These are phyloP conservation scores for Metallyticus violacea DNA, from an alignment of 2,888 invertebrate genomes.

Conservation along the genomic window DNA sequence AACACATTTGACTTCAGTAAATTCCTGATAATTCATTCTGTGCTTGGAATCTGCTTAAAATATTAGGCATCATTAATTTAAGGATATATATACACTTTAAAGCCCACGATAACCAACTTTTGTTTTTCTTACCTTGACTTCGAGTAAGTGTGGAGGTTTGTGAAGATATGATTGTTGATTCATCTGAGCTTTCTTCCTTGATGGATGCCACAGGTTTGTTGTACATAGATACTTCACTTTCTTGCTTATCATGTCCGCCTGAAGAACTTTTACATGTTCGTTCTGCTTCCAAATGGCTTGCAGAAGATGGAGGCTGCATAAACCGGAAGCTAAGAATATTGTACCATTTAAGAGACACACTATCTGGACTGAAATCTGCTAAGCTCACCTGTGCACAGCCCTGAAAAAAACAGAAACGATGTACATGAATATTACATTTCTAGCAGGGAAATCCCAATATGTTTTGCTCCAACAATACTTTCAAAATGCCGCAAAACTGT, in stretches of 20 bases:
- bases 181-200: conserved; percentile 91
- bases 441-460: too few species aligned
- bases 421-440: too few species aligned
- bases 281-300: background rate
- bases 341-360: conserved; percentile 86
- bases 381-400: conserved; percentile 94
- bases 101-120: too few species aligned
- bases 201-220: conserved; percentile 47
- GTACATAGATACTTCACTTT: conserved; percentile 51
- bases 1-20: too few species aligned
- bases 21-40: too few species aligned
- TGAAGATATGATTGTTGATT: conserved; percentile 93
- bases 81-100: background rate
- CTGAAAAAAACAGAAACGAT: conserved; percentile 51
- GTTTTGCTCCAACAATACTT: too few species aligned
- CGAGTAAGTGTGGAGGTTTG: conserved; percentile 94
- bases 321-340: conserved; percentile 84
- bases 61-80: background rate
- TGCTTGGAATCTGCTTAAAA: too few species aligned
- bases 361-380: conserved; percentile 87
- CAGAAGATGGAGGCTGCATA: conserved; percentile 56
- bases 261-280: background rate
- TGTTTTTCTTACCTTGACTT: conserved; percentile 60
- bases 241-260: conserved; percentile 48
- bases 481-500: too few species aligned